These are phyloP conservation scores for Sebastes hubbsi DNA, from an alignment of 2,797 vertebrate genomes.

Conservation along the genomic window DNA sequence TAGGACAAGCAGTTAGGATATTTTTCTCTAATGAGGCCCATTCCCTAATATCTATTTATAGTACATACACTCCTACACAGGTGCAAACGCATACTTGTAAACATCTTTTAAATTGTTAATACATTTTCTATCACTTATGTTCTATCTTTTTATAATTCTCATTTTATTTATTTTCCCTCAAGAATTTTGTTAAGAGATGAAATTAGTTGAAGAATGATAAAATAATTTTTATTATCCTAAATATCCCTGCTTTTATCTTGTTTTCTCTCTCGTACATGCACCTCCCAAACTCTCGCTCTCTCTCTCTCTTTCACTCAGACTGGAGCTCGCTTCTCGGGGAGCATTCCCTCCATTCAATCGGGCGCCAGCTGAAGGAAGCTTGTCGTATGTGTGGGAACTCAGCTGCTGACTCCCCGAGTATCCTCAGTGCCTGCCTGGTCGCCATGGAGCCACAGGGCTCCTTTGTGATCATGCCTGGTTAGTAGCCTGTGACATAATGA, in stretches of 20 bases:
- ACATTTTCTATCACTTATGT: background rate
- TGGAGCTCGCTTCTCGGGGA: conserved; percentile 97
- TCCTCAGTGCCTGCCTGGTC: conserved; percentile 98
- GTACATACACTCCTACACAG: background rate
- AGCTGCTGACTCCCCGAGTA: conserved; percentile 91
- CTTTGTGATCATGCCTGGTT: conserved; percentile 97
- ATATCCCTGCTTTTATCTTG: background rate
- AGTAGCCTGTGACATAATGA: conserved; percentile 8
- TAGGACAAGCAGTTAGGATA: too few relatives aligned
- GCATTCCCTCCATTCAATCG: conserved; percentile 94
- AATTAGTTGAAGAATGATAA: background rate
- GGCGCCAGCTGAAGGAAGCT: conserved; percentile 93
- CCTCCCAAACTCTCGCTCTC: background rate
- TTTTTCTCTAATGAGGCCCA: background rate
- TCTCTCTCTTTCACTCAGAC: conserved; percentile 76
- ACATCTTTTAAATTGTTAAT: background rate
- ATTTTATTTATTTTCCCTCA: background rate
- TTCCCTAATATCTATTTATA: background rate
- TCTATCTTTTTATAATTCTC: background rate
- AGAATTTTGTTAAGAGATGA: background rate
- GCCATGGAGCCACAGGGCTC: conserved; percentile 99
- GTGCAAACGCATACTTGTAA: background rate
- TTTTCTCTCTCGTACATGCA: background rate
- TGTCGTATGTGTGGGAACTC: conserved; percentile 97
- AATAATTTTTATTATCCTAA: background rate